phyloP scores from a whole-genome alignment of 2,113 vertebrate species.

The Lipotes vexillifer region DNA sequence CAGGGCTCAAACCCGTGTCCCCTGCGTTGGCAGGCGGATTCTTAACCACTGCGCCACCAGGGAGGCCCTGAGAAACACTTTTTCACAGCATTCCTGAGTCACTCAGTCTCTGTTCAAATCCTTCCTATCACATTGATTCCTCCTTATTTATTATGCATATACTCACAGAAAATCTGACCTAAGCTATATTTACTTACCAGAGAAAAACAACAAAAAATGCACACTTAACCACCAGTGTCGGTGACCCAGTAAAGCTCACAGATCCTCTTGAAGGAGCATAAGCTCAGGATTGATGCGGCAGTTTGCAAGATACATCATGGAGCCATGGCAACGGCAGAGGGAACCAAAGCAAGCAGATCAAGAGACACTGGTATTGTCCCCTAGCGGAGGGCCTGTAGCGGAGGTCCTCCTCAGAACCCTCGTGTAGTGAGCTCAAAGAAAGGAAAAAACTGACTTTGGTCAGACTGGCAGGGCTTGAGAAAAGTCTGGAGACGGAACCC shows the following conservation, averaged over 20 bases:
- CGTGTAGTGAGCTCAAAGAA: not conserved
- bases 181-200: not conserved
- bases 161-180: not conserved
- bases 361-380: not conserved
- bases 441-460: not conserved
- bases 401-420: not conserved
- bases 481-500: not conserved
- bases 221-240: not conserved
- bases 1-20: no score
- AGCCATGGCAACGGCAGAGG: not conserved
- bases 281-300: not conserved
- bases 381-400: not conserved
- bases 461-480: not conserved
- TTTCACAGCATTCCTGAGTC: not conserved
- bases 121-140: not conserved
- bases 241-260: not conserved
- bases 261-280: not conserved
- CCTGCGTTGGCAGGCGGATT: no score
- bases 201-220: not conserved
- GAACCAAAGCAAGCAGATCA: not conserved
- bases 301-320: not conserved
- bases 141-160: not conserved
- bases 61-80: not conserved
- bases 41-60: no score
- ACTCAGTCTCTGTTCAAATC: not conserved